Conservation (phyloP, 2,797 vertebrate species). For the Scomberomorus guttatus region DNA sequence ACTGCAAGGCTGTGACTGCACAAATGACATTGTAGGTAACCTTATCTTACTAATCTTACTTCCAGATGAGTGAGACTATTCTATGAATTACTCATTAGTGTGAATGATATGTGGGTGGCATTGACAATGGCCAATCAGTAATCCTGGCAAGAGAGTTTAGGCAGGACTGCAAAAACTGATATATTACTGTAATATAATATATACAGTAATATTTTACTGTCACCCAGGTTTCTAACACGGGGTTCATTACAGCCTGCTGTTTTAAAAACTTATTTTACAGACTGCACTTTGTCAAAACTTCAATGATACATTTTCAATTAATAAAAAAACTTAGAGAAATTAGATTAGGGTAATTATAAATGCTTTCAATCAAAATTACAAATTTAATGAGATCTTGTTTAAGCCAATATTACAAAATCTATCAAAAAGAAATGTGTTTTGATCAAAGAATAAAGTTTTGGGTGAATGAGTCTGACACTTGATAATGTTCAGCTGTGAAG, state of each 20-base stretch:
- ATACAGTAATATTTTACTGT: too few relatives aligned
- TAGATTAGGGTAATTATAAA: background rate
- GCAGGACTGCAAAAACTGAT: background rate
- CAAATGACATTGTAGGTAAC: background rate
- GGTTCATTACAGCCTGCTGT: too few relatives aligned
- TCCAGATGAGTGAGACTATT: background rate
- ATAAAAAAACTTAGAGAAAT: too few relatives aligned
- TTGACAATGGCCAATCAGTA: background rate
- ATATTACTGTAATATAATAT: too few relatives aligned
- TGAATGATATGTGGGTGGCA: background rate
- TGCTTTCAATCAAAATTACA: background rate
- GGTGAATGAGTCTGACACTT: slow-evolving; percentile 21
- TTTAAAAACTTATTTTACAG: too few relatives aligned
- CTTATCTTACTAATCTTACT: background rate
- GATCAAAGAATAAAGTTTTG: slow-evolving; percentile 25
- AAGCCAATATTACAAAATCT: background rate
- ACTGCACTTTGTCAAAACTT: too few relatives aligned
- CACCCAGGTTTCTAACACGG: too few relatives aligned
- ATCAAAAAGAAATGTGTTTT: slow-evolving; percentile 4
- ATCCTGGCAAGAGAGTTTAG: background rate
- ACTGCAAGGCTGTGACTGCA: background rate
- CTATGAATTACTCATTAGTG: background rate
- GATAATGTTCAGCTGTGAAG: slow-evolving; percentile 15
- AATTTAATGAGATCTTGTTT: background rate
- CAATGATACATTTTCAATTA: too few relatives aligned